Base-by-base conservation (phyloP, 2,888 invertebrate genomes). In the Lasioglossum morio region DNA sequence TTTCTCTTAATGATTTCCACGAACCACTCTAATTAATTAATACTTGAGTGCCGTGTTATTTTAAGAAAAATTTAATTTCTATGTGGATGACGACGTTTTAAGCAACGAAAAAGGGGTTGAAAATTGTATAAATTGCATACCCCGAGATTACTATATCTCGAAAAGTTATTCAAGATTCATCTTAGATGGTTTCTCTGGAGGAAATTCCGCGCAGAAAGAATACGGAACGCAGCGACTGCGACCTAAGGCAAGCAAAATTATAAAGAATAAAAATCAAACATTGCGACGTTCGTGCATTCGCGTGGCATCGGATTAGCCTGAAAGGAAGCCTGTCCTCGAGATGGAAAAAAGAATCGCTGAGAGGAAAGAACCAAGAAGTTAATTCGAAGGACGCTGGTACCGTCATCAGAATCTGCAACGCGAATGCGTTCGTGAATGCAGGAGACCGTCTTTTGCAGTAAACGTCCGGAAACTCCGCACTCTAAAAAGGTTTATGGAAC, bases 281-380 rank as follows among this genome's bases (percentile, higher is more conserved):
- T n/a, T n/a, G 53, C 53, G n/a, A 53, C 53, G n/a, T 53, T 53
- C n/a, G 23, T n/a, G 23, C n/a, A 53, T n/a, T n/a, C 53, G n/a
- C 53, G n/a, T 53, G 53, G 53, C 53, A 53, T 53, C 53, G 53
- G 53, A 53, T 53, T 53, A 53, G 53, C 53, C 53, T 53, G 53
- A 53, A 53, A 53, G 53, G 53, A n/a, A 53, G 2, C n/a, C n/a
- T 23, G 53, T 53, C n/a, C 53, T n/a, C 53, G 10, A n/a, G n/a
- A 53, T n/a, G 23, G 23, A 10, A 53, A 53, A 53, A n/a, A 53
- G 53, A 53, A 53, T 53, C 53, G 53, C 23, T 53, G 53, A 53
- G 53, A 23, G 53, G 23, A n/a, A 10, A 10, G 53, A 53, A n/a
- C 53, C 53, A 7, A 53, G 53, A 53, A 53, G 53, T 53, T 53